Base-by-base conservation (phyloP, 2,888 invertebrate species). In the Julus scanicus region DNA sequence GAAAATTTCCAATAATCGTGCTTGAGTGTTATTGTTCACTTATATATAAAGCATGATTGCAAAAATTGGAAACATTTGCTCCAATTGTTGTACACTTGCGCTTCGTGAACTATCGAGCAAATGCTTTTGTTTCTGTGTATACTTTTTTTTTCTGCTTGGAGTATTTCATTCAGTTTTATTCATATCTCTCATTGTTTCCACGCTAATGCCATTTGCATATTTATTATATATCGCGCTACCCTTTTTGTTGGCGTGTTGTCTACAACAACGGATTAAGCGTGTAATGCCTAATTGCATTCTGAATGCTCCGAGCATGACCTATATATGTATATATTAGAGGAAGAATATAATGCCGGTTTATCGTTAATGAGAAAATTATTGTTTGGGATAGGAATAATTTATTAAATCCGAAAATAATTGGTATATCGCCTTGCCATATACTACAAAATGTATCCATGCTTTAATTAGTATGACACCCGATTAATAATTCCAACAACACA, bases 261-360 rank as follows among this genome's bases (percentile, higher is more conserved):
- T 57, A 57, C 57, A 57, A 57, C 57, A 17, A 57, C 57, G 57
- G 57, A 57, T 57, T 57, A 57, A 17, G 57, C 15, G 15, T 17
- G 17, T 57, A 49, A 17, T 13, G 57, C 57, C 57, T 57, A 57
- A 57, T 57, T 57, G 57, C 57, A 17, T 17, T 57, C 17, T 57
- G 57, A 57, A 57, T 57, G 57, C 57, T 57, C 57, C 17, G 57
- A 57, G 57, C 57, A 57, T 57, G 57, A 57, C 57, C 57, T 17
- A 57, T 57, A 57, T 57, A 48, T 49, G 13, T 49, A 49, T 9
- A 49, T 49, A 29, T 48, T 13, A 13, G 48, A 13, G 48, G 17
- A 57, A 17, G 17, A 29, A 29, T 17, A 57, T 57, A 57, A 57
- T 57, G 57, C 57, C 17, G 49, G 17, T 17, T 17, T 17, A 17